Evolutionary conservation across 1,140 invertebrate genomes (phyloP).

Genomic region (Caerostris darwini): DNA sequence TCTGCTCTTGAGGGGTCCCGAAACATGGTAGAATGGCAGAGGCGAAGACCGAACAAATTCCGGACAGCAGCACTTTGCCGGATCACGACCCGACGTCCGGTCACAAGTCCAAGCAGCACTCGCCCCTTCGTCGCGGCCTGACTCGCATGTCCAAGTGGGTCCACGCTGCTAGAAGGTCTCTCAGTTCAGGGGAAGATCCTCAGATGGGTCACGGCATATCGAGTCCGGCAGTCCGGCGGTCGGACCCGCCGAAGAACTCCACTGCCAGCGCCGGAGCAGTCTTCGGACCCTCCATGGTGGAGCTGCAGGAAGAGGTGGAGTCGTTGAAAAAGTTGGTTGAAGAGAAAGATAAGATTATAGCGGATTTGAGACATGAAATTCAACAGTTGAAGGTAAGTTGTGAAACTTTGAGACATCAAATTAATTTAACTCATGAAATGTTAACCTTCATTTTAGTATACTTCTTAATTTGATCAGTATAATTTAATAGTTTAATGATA

Average conservation of each 20-base stretch:
- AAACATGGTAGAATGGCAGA: conserved; percentile 48
- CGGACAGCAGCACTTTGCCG: not conserved
- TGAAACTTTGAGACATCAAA: not conserved
- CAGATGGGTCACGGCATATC: conserved; percentile 42
- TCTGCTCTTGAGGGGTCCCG: not conserved
- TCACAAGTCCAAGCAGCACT: conserved; percentile 23
- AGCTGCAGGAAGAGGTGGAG: not conserved
- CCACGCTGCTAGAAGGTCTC: not conserved
- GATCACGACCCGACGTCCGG: not conserved
- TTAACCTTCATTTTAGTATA: not conserved
- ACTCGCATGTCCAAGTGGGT: conserved; percentile 47
- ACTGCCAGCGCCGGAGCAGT: not conserved
- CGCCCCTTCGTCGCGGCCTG: conserved; percentile 12
- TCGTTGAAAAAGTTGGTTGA: not conserved
- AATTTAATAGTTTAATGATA: too few species aligned
- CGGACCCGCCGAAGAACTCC: not conserved
- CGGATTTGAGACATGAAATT: conserved; percentile 13
- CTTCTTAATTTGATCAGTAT: too few species aligned
- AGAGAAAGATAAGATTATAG: conserved; percentile 33
- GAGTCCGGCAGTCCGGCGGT: not conserved
- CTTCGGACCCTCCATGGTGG: not conserved
- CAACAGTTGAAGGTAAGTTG: conserved; percentile 39
- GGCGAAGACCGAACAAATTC: not conserved
- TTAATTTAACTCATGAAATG: not conserved
- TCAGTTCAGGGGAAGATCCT: not conserved